Conservation (phyloP, 1,140 invertebrate species). For the Philopotamus ludificatus region DNA sequence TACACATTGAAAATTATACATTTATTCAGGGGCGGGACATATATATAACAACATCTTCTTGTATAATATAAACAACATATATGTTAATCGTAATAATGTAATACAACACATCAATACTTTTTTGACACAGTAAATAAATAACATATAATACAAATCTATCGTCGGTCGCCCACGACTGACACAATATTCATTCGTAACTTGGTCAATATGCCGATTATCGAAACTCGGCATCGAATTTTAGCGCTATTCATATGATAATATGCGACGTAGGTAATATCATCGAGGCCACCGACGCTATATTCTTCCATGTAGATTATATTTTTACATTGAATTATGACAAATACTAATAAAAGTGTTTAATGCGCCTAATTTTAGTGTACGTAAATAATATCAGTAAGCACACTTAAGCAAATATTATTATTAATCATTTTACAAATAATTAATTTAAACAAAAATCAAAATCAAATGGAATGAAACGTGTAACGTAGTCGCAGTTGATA, state of each 20-base stretch:
- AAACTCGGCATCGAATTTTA: too few species aligned
- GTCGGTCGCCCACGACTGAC: slow-evolving; percentile 28
- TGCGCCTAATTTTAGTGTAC: slow-evolving; percentile 4
- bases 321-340: neutral
- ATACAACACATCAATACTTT: slow-evolving; percentile 41
- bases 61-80: slow-evolving; percentile 39
- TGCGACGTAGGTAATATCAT: slow-evolving; percentile 24
- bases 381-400: slow-evolving; percentile 1
- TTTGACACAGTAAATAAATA: slow-evolving; percentile 36
- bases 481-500: too few species aligned
- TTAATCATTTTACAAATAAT: too few species aligned
- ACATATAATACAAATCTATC: slow-evolving; percentile 30
- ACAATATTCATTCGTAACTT: too few species aligned
- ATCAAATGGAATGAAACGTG: too few species aligned
- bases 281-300: slow-evolving; percentile 29
- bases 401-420: slow-evolving; percentile 27
- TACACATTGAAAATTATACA: neutral
- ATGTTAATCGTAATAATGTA: slow-evolving; percentile 38
- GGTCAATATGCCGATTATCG: too few species aligned
- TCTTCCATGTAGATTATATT: neutral
- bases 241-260: slow-evolving; percentile 32
- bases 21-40: neutral
- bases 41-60: slow-evolving; percentile 19
- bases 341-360: neutral
- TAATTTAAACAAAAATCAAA: too few species aligned